Evolutionary conservation across 2,113 vertebrate species (phyloP).

Genomic region (Rhea pennata): DNA sequence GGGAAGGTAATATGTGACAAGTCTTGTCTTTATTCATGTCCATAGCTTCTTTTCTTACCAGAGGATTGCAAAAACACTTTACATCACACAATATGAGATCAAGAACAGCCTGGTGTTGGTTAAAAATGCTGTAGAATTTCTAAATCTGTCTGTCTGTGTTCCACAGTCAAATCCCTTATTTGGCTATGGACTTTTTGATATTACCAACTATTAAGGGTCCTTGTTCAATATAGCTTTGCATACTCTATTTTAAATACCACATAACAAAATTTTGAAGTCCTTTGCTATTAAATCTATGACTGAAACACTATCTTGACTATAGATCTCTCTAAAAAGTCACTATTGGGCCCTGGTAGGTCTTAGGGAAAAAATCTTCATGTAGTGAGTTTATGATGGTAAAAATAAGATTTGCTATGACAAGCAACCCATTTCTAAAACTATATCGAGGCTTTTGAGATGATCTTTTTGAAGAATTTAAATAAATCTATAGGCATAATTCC

Average conservation of each 20-base stretch:
- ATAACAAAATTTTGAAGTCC: not conserved
- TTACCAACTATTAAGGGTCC: not conserved
- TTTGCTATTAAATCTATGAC: not conserved
- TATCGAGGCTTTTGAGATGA: constrained; percentile 21
- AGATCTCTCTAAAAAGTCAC: not conserved
- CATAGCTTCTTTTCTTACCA: not conserved
- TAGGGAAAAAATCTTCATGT: not conserved
- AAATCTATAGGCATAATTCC: not conserved
- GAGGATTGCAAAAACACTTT: not conserved
- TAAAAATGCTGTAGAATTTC: not conserved
- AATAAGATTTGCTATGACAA: not conserved
- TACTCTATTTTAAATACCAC: not conserved
- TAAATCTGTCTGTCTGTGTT: not conserved
- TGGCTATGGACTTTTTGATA: too few species aligned
- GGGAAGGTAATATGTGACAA: constrained; percentile 35
- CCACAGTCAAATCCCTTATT: not conserved
- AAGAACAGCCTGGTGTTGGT: not conserved
- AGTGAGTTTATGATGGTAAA: not conserved
- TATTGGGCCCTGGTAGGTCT: not conserved
- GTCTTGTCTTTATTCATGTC: constrained; percentile 15
- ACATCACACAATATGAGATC: not conserved
- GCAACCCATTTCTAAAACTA: constrained; percentile 1
- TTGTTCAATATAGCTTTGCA: not conserved
- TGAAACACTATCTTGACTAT: not conserved
- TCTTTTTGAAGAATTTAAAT: constrained; percentile 37